These are phyloP conservation scores for Neocrepidodera transversa DNA, from an alignment of 2,888 invertebrate genomes.

Conservation along the genomic window DNA sequence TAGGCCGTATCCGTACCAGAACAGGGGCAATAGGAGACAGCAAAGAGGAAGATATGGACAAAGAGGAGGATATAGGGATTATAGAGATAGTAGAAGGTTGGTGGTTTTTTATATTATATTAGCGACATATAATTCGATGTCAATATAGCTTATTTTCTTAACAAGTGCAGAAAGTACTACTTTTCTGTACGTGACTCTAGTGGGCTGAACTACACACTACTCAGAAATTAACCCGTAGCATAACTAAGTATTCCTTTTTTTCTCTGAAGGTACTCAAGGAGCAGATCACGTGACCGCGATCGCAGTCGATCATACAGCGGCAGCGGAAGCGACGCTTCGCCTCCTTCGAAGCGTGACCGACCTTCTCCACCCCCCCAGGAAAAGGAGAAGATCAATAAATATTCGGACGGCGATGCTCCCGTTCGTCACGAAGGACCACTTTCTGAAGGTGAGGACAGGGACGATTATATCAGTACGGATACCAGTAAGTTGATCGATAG, in stretches of 20 bases:
- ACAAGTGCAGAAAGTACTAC: no score
- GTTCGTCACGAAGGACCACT: slow-evolving; percentile 65
- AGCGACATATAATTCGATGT: no score
- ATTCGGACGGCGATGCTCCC: slow-evolving; percentile 56
- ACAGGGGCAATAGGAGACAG: slow-evolving; percentile 47
- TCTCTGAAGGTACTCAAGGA: slow-evolving; percentile 63
- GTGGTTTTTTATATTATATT: no score
- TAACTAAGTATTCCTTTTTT: neutral
- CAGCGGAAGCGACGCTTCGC: slow-evolving; percentile 60
- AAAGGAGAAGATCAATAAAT: slow-evolving; percentile 68
- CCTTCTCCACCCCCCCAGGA: slow-evolving; percentile 53
- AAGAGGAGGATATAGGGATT: slow-evolving; percentile 68
- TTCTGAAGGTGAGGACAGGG: slow-evolving; percentile 67
- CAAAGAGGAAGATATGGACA: slow-evolving; percentile 55
- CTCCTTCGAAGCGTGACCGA: slow-evolving; percentile 41
- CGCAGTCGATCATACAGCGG: slow-evolving; percentile 62
- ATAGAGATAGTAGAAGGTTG: slow-evolving; percentile 68
- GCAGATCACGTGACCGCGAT: slow-evolving; percentile 62
- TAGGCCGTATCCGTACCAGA: slow-evolving; percentile 56
- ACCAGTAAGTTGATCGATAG: slow-evolving; percentile 52
- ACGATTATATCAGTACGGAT: slow-evolving; percentile 59
- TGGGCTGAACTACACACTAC: no score
- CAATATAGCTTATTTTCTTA: no score
- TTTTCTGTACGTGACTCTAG: no score
- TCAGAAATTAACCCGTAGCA: no score